Evolutionary conservation across 2,888 invertebrate genomes (phyloP).

Genomic region (Philereme transversata): DNA sequence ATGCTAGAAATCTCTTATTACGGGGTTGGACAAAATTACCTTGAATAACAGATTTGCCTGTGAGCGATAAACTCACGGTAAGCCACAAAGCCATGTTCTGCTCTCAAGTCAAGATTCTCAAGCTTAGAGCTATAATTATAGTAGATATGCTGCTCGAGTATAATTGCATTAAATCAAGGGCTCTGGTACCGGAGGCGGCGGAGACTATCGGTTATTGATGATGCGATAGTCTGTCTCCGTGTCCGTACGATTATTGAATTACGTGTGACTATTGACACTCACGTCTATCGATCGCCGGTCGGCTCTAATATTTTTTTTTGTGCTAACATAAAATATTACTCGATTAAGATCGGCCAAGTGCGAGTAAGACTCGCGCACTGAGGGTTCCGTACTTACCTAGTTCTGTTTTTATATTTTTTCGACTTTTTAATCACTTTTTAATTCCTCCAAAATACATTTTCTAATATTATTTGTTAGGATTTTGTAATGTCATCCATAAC

Average conservation of each 20-base stretch:
- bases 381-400: too few species aligned
- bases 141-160: slow-evolving; percentile 5
- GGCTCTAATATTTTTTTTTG: too few species aligned
- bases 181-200: slow-evolving; percentile 3
- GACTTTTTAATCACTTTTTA: too few species aligned
- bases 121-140: neutral
- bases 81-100: neutral
- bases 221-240: slow-evolving; percentile 5
- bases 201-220: slow-evolving; percentile 12
- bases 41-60: neutral
- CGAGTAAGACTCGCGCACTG: too few species aligned
- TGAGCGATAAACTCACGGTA: neutral
- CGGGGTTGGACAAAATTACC: neutral
- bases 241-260: slow-evolving; percentile 4
- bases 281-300: neutral
- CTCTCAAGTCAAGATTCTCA: neutral
- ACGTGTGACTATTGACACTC: slow-evolving; percentile 2
- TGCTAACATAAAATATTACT: too few species aligned
- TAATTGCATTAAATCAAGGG: slow-evolving; percentile 18
- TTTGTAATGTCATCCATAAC: too few species aligned
- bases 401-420: too few species aligned
- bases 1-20: slow-evolving; percentile 9
- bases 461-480: too few species aligned
- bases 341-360: too few species aligned
- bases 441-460: too few species aligned